phyloP scores from a whole-genome alignment of 2,113 vertebrate genomes.

The Thalassoma bifasciatum region DNA sequence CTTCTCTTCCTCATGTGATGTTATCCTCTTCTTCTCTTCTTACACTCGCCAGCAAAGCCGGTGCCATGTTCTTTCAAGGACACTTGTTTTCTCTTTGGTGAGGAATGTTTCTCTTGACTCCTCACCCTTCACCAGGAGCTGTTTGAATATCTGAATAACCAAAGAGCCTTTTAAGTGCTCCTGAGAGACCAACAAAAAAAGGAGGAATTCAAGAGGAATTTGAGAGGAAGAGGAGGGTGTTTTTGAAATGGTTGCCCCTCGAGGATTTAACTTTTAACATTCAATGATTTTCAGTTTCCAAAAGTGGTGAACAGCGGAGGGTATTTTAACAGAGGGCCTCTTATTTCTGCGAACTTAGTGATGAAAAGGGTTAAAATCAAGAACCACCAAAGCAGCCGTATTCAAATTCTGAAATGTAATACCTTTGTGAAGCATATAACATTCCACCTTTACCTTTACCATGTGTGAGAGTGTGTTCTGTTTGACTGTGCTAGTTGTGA shows the following conservation, averaged over 20 bases:
- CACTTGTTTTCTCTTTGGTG: constrained; percentile 59
- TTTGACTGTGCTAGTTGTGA: too few species aligned
- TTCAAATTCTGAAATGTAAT: background rate
- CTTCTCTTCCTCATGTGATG: constrained; percentile 22
- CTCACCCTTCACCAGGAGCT: constrained; percentile 33
- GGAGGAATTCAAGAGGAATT: constrained; percentile 11
- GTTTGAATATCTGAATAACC: constrained; percentile 44
- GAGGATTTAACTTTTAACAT: constrained; percentile 43
- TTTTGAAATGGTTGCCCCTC: constrained; percentile 20
- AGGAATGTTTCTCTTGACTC: constrained; percentile 55
- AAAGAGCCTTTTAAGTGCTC: constrained; percentile 16
- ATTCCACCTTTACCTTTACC: too few species aligned
- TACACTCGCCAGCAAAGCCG: constrained; percentile 1
- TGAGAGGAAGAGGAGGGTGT: constrained; percentile 28
- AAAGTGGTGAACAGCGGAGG: constrained; percentile 11
- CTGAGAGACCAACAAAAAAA: constrained; percentile 1
- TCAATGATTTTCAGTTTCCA: constrained; percentile 48
- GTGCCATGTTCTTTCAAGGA: constrained; percentile 34
- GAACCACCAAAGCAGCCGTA: too few species aligned
- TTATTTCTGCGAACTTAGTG: constrained; percentile 22
- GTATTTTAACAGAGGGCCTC: constrained; percentile 17
- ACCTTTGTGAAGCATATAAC: background rate
- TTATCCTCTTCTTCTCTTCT: constrained; percentile 19
- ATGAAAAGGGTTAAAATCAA: background rate
- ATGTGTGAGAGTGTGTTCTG: too few species aligned